Percentiles rank a stretch among this genome's conserved stretches.
Evolutionary conservation across 1,140 invertebrate genomes (phyloP).

Genomic region (Dolichoris vasculosae): DNA sequence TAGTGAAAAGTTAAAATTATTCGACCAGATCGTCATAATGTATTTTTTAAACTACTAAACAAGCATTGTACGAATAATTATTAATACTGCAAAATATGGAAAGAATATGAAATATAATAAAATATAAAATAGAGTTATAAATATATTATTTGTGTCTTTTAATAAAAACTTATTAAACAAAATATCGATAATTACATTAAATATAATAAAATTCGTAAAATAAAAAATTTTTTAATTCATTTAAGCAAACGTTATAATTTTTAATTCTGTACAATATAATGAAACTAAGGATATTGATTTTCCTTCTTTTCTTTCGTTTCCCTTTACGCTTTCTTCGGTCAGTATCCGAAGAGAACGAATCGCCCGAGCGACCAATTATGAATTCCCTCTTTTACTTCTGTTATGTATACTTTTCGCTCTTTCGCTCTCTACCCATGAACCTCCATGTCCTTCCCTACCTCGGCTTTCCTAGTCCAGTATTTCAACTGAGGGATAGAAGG

Average conservation of each 20-base stretch:
- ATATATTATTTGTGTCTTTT: no score
- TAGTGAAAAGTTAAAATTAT: no score
- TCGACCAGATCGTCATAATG: no score
- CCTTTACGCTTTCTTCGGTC: not conserved
- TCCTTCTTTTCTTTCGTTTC: not conserved
- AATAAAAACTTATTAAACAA: no score
- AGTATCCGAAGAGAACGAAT: not conserved
- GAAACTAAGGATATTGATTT: not conserved
- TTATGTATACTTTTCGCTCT: not conserved
- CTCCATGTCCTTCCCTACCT: not conserved
- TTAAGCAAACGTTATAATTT: not conserved
- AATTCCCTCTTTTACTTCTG: conserved; percentile 62
- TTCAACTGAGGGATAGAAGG: conserved; percentile 51
- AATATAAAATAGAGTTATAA: no score
- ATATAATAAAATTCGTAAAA: no score
- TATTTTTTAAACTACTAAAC: no score
- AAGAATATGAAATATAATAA: no score
- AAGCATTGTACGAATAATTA: no score
- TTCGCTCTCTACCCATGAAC: not conserved
- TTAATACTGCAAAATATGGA: no score
- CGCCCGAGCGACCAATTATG: conserved; percentile 59
- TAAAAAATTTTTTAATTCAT: no score
- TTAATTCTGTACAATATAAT: not conserved
- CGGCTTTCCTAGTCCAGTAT: conserved; percentile 50
- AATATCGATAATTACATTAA: no score